Evolutionary conservation across 2,113 vertebrate species (phyloP).

Genomic region (Saimiri boliviensis): DNA sequence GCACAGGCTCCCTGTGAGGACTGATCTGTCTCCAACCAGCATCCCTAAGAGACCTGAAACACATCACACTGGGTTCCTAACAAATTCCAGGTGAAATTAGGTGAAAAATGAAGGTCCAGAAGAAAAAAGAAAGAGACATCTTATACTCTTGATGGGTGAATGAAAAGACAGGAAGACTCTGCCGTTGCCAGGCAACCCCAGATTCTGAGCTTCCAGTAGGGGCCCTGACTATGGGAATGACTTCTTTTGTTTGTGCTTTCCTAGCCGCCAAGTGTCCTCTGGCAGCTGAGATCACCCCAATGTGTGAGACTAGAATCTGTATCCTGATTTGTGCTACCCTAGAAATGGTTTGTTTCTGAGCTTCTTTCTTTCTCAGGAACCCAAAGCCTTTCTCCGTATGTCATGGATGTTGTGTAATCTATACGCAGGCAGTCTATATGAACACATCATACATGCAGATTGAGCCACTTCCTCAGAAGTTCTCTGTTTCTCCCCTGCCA

Average conservation of each 20-base stretch:
- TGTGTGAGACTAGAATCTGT: not conserved
- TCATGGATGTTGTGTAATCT: not conserved
- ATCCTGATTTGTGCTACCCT: not conserved
- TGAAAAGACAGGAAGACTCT: not conserved
- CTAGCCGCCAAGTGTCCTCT: not conserved
- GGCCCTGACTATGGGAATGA: not conserved
- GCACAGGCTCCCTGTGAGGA: not conserved
- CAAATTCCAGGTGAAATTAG: not conserved
- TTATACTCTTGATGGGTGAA: not conserved
- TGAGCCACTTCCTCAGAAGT: not conserved
- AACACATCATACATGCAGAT: constrained; percentile 14
- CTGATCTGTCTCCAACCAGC: not conserved
- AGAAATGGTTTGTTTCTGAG: not conserved
- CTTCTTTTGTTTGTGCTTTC: constrained; percentile 10
- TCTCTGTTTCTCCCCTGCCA: constrained; percentile 13
- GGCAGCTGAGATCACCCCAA: not conserved
- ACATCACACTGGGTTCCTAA: not conserved
- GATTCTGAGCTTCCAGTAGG: not conserved
- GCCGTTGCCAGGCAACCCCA: constrained; percentile 59
- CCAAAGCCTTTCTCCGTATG: not conserved
- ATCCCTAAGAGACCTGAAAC: not conserved
- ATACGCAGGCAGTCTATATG: not conserved
- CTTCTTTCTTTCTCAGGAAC: not conserved
- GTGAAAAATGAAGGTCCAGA: not conserved
- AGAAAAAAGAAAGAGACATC: not conserved